These are phyloP conservation scores for Bhutanitis thaidina DNA, from an alignment of 2,888 invertebrate genomes.

Conservation along the genomic window DNA sequence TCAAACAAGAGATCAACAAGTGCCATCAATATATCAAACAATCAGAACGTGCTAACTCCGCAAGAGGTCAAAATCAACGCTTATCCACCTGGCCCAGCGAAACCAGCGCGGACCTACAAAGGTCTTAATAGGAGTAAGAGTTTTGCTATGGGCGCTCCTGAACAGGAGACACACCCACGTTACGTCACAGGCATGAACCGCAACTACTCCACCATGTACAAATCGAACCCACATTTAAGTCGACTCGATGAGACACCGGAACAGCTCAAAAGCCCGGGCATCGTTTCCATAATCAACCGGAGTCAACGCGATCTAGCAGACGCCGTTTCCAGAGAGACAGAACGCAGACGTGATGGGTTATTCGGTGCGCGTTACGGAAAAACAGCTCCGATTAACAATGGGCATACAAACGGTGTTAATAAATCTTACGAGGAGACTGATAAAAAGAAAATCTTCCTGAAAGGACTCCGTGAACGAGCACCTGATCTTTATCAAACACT, in stretches of 20 bases:
- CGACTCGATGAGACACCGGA: constrained; percentile 84
- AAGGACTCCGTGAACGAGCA: constrained; percentile 84
- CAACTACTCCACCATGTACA: constrained; percentile 82
- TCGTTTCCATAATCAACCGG: constrained; percentile 91
- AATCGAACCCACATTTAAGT: constrained; percentile 88
- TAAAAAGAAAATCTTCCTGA: constrained; percentile 84
- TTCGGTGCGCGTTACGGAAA: constrained; percentile 79
- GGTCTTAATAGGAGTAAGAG: constrained; percentile 90
- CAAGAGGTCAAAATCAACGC: constrained; percentile 67
- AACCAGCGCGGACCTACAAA: constrained; percentile 89
- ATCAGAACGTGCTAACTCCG: constrained; percentile 43
- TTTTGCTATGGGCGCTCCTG: constrained; percentile 88
- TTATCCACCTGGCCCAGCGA: constrained; percentile 82
- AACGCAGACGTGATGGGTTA: constrained; percentile 73
- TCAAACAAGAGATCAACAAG: constrained; percentile 79
- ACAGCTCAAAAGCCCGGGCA: constrained; percentile 90
- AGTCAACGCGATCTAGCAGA: constrained; percentile 89
- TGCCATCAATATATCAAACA: constrained; percentile 83
- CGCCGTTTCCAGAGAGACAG: constrained; percentile 76
- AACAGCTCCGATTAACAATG: constrained; percentile 74
- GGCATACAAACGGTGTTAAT: constrained; percentile 65
- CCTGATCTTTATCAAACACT: constrained; percentile 86
- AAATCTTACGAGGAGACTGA: constrained; percentile 75
- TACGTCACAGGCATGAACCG: constrained; percentile 71
- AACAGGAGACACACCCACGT: constrained; percentile 69